phyloP scores from a whole-genome alignment of 2,113 vertebrate species.

The Pseudopodoces humilis region DNA sequence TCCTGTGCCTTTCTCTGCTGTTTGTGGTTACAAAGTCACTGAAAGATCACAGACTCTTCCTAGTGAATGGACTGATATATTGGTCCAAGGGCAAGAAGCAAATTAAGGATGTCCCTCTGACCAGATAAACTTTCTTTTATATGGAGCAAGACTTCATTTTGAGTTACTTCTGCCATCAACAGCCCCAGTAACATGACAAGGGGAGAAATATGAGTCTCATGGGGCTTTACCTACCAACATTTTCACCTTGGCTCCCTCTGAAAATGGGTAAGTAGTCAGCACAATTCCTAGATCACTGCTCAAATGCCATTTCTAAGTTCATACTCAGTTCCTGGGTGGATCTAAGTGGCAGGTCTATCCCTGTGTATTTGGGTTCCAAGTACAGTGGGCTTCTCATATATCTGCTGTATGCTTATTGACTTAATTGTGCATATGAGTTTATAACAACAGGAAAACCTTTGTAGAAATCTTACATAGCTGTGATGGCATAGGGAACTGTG shows the following conservation, averaged over 20 bases:
- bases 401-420: neutral
- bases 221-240: neutral
- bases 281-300: neutral
- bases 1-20: neutral
- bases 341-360: neutral
- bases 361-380: neutral
- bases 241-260: neutral
- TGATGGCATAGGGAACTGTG: neutral
- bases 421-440: neutral
- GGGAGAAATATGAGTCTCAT: neutral
- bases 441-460: neutral
- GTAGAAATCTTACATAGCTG: neutral
- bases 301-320: neutral
- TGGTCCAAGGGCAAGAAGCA: neutral
- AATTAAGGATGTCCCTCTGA: neutral
- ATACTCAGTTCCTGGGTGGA: neutral
- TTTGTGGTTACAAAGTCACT: neutral
- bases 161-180: neutral
- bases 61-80: neutral
- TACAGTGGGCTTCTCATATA: neutral
- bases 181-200: neutral
- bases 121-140: neutral
- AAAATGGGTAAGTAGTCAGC: neutral
- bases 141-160: neutral
- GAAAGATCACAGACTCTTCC: neutral